These are phyloP conservation scores for Lochmaea capreae DNA, from an alignment of 2,888 invertebrate genomes.

Conservation along the genomic window DNA sequence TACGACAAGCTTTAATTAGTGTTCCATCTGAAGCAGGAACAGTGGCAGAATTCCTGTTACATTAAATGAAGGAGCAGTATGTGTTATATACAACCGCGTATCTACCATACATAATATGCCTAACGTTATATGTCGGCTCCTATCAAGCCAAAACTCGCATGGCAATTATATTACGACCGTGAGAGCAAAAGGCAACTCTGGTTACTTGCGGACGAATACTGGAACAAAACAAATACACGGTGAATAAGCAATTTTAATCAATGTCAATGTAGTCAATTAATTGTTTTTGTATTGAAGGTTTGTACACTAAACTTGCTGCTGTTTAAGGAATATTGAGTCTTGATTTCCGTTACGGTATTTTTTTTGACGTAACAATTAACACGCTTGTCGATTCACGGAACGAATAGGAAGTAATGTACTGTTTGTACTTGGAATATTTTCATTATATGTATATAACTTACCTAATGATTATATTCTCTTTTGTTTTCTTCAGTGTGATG, in stretches of 20 bases:
- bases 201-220: slow-evolving; percentile 8
- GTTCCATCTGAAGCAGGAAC: slow-evolving; percentile 51
- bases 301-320: background rate
- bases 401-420: too few species aligned
- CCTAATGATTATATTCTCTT: too few species aligned
- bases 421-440: too few species aligned
- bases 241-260: slow-evolving; percentile 1
- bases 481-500: too few species aligned
- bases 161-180: slow-evolving; percentile 17
- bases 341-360: too few species aligned
- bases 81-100: slow-evolving; percentile 38
- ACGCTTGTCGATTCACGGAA: too few species aligned
- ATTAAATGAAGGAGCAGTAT: slow-evolving; percentile 49
- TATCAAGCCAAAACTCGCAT: slow-evolving; percentile 25
- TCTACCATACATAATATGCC: slow-evolving; percentile 36
- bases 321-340: too few species aligned
- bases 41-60: slow-evolving; percentile 51
- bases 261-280: background rate
- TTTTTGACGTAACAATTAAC: too few species aligned
- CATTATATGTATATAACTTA: too few species aligned
- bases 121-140: slow-evolving; percentile 36
- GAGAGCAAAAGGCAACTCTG: slow-evolving; percentile 14
- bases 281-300: background rate
- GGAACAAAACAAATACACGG: background rate
- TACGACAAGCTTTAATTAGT: slow-evolving; percentile 54